Evolutionary conservation across 2,113 vertebrate species (phyloP).

Genomic region (Baryphthengus martii): DNA sequence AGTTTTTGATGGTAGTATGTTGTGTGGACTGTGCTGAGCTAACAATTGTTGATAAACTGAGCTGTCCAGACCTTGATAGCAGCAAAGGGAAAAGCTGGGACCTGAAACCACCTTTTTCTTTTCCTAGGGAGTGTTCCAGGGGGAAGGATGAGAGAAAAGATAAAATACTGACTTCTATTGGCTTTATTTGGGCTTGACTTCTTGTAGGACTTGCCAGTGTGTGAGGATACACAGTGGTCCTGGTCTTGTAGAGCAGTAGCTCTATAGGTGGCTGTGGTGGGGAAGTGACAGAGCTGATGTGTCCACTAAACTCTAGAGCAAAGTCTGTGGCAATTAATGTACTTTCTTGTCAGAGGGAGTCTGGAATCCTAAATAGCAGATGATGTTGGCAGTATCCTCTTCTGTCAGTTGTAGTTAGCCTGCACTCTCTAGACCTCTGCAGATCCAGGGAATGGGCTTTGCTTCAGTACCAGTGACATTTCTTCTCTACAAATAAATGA

Average conservation of each 20-base stretch:
- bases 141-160: no score
- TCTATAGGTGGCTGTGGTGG: neutral
- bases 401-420: neutral
- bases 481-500: neutral
- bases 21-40: neutral
- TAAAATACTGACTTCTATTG: neutral
- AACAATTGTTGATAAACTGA: neutral
- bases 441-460: neutral
- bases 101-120: neutral
- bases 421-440: rapidly evolving
- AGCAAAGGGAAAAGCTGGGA: neutral
- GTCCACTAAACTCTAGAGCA: neutral
- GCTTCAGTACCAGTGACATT: rapidly evolving
- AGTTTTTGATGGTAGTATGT: no score
- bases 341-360: rapidly evolving
- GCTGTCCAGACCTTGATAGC: neutral
- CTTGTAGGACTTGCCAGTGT: neutral
- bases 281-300: neutral
- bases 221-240: neutral
- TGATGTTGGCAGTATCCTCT: neutral
- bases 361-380: rapidly evolving
- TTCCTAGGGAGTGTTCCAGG: neutral
- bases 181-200: neutral
- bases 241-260: neutral
- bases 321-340: neutral